phyloP scores from a whole-genome alignment of 2,113 vertebrate genomes.

The Phylloscopus trochiloides region DNA sequence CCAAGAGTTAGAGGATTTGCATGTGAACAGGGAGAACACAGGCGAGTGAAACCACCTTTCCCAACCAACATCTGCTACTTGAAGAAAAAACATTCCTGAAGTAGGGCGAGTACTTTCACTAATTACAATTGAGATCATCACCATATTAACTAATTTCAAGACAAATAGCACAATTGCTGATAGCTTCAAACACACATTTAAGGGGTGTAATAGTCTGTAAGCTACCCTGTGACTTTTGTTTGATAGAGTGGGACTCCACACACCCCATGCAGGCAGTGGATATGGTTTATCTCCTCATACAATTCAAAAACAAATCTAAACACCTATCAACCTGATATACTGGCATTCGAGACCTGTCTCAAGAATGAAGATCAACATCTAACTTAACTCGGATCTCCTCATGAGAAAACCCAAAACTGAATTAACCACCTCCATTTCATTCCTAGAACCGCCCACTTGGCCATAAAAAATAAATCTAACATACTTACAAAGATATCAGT shows the following conservation, averaged over 20 bases:
- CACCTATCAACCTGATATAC: background rate
- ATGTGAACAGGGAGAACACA: background rate
- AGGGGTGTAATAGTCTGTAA: background rate
- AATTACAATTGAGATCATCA: background rate
- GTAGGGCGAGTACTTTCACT: background rate
- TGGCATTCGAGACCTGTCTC: background rate
- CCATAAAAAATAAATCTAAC: background rate
- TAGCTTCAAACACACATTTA: background rate
- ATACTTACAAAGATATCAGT: conserved; percentile 85
- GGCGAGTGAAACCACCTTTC: background rate
- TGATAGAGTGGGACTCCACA: background rate
- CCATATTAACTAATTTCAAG: background rate
- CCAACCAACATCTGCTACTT: background rate
- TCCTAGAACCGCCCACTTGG: background rate
- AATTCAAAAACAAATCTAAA: too few species aligned
- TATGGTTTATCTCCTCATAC: background rate
- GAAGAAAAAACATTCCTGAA: background rate
- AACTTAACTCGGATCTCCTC: background rate
- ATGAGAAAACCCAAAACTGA: background rate
- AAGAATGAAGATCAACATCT: background rate
- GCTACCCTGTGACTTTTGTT: background rate
- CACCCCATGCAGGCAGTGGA: background rate
- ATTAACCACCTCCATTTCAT: background rate
- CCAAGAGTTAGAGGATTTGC: background rate
- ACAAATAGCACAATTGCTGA: background rate